Conservation (phyloP, 2,113 vertebrate species). For the Muscicapa adusta region DNA sequence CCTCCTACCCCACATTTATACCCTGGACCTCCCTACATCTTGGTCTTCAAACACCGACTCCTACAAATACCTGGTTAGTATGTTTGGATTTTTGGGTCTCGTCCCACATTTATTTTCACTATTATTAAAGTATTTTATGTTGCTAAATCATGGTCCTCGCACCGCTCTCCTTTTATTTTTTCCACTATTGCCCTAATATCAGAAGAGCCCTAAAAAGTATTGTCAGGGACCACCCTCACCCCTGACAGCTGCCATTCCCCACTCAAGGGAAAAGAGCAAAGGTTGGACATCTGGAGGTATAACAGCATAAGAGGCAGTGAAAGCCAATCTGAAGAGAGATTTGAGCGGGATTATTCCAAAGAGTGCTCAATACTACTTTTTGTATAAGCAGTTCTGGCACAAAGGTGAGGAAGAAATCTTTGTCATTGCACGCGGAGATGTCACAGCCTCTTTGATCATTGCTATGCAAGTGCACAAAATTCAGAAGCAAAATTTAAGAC, state of each 20-base stretch:
- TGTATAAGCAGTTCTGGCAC: neutral
- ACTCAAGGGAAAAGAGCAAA: neutral
- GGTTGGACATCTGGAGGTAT: neutral
- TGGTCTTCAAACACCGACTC: too few relatives aligned
- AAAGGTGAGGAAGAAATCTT: neutral
- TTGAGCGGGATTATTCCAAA: neutral
- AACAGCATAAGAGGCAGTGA: neutral
- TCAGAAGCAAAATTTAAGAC: neutral
- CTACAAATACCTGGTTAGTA: too few relatives aligned
- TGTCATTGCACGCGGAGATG: neutral
- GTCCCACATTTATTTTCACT: too few relatives aligned
- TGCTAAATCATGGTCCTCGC: too few relatives aligned
- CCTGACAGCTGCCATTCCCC: neutral
- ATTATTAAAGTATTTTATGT: too few relatives aligned
- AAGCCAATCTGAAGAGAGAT: neutral
- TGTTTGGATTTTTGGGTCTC: too few relatives aligned
- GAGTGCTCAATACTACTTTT: neutral
- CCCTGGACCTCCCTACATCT: too few relatives aligned
- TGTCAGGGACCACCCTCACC: too few relatives aligned
- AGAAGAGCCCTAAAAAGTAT: too few relatives aligned
- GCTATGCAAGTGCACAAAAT: neutral
- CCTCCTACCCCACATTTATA: too few relatives aligned
- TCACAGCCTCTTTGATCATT: neutral
- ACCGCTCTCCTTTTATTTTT: too few relatives aligned
- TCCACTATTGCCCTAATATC: too few relatives aligned